Evolutionary conservation across 2,797 vertebrate species (phyloP), one percentile per base, ranked within the genome.

Genomic region (Esox masquinongy): DNA sequence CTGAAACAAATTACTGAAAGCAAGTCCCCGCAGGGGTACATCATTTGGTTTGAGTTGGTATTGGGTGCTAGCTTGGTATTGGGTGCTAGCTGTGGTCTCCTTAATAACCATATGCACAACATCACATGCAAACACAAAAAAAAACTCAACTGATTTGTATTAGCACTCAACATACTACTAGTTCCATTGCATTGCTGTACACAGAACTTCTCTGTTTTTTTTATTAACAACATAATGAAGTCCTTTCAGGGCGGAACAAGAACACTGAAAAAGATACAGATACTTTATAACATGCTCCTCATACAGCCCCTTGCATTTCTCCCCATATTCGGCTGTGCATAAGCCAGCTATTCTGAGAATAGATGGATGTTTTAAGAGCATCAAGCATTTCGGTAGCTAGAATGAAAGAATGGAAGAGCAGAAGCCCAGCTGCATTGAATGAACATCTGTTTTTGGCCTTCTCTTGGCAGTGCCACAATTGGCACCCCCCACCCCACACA

Each of bases 391-490:
- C 24, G 74, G 39, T 69, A 73, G 66, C 31, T 39, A 68, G 36
- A 43, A 17, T 66, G 61, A 72, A 26, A 51, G 70, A 77, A 72
- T 66, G 43, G 16, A 31, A 61, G 1, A 47, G 56, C 56, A 61
- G 56, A 61, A 64, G 22, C 79, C 73, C 80, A 79, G 81, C 80
- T 87, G 78, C 70, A 83, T 72, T 75, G 78, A 73, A 80, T 73
- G 74, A 80, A 77, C 79, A 87, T 86, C 83, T 85, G 79, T 78
- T 77, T 47, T 79, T 19, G 77, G 68, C 72, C 69, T 22, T 80
- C 80, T 80, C 80, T 78, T 75, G 74, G 82, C 74, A 24, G 66
- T 53, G 77, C 73, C 75, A 72, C 68, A 64, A 43, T 53, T 73
- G 77, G 73, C 70, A 16, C 53, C 68, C 76, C 59, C 68, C 76